phyloP scores from a whole-genome alignment of 2,888 invertebrate genomes.

The Chymomyza procnemis region DNA sequence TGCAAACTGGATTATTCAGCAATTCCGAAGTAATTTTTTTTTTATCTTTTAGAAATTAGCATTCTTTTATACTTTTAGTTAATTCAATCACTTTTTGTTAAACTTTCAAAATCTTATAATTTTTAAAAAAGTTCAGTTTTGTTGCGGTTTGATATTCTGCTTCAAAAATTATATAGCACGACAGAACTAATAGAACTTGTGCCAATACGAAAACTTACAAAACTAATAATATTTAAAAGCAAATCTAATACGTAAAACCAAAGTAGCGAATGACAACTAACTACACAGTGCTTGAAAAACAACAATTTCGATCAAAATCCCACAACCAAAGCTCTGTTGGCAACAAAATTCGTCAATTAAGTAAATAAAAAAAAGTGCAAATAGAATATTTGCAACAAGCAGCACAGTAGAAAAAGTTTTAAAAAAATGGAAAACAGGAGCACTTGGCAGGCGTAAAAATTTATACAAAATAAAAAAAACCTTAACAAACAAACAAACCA shows the following conservation, averaged over 20 bases:
- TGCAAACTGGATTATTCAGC: too few relatives aligned
- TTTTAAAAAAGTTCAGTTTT: too few relatives aligned
- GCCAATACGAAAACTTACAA: slow-evolving; percentile 48
- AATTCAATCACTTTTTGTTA: too few relatives aligned
- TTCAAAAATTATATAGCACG: slow-evolving; percentile 2
- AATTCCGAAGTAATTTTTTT: too few relatives aligned
- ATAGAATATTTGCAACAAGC: background rate
- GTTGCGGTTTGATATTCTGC: background rate
- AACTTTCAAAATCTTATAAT: too few relatives aligned
- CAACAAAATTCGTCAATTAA: slow-evolving; percentile 1
- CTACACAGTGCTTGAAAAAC: background rate
- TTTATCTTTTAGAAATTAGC: too few relatives aligned
- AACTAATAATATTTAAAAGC: slow-evolving; percentile 11
- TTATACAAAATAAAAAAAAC: slow-evolving; percentile 13
- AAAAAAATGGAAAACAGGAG: background rate
- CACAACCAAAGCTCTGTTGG: background rate
- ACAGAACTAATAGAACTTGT: slow-evolving; percentile 53
- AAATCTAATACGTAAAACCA: slow-evolving; percentile 33
- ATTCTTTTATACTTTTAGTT: too few relatives aligned
- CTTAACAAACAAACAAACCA: slow-evolving; percentile 18
- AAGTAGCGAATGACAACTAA: slow-evolving; percentile 8
- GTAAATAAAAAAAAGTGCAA: background rate
- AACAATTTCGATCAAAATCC: slow-evolving; percentile 4
- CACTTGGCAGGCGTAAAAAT: background rate
- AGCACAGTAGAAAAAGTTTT: background rate